Evolutionary conservation across 2,797 vertebrate genomes (phyloP).

Genomic region (Takifugu rubripes): DNA sequence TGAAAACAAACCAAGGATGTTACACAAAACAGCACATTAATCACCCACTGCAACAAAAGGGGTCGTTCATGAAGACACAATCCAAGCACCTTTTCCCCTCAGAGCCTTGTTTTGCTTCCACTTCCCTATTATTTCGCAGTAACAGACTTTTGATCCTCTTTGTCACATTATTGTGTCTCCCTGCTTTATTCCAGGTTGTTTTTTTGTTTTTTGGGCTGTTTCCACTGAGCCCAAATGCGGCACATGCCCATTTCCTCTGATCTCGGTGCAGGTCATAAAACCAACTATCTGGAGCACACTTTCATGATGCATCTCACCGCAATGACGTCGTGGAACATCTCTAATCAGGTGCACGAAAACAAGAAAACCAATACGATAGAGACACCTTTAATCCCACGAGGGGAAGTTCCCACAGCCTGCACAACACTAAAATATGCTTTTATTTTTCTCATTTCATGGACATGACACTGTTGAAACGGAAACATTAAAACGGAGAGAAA

Average conservation of each 20-base stretch:
- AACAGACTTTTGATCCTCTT: too few relatives aligned
- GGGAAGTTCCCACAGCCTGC: conserved; percentile 34
- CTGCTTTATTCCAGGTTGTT: too few relatives aligned
- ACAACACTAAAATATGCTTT: conserved; percentile 16
- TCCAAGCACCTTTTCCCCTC: too few relatives aligned
- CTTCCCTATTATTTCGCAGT: too few relatives aligned
- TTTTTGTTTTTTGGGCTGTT: too few relatives aligned
- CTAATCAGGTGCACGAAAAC: conserved; percentile 10
- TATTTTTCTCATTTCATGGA: conserved; percentile 7
- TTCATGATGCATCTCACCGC: conserved; percentile 33
- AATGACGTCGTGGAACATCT: conserved; percentile 36
- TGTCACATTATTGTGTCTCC: too few relatives aligned
- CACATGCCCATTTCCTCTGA: neutral
- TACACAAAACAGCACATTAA: too few relatives aligned
- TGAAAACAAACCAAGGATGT: too few relatives aligned
- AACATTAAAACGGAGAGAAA: neutral
- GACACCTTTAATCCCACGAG: conserved; percentile 44
- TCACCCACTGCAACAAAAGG: too few relatives aligned
- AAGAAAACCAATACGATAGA: conserved; percentile 9
- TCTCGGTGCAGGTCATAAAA: neutral
- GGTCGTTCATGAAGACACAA: too few relatives aligned
- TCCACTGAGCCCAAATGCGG: too few relatives aligned
- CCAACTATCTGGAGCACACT: conserved; percentile 5
- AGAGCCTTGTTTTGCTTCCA: too few relatives aligned
- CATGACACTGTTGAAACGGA: conserved; percentile 5